Conservation (phyloP, 2,888 invertebrate genomes). For the Stenodera caucasica region DNA sequence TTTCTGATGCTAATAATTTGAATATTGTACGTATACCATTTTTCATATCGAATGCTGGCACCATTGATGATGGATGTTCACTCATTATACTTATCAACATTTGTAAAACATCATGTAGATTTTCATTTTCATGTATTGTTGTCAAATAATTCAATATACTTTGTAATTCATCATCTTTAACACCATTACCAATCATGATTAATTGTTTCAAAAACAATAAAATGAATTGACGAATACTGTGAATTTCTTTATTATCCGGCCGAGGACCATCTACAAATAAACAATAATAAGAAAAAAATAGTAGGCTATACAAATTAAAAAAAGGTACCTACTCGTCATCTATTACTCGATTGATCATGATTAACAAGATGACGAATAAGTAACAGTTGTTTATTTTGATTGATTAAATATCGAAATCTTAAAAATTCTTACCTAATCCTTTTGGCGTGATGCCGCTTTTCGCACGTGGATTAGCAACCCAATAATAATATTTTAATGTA, state of each 20-base stretch:
- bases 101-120: conserved; percentile 96
- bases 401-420: conserved; percentile 27
- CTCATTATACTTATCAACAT: conserved; percentile 97
- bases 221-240: conserved; percentile 93
- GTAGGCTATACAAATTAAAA: neutral
- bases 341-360: too few relatives aligned
- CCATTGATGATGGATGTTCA: conserved; percentile 98
- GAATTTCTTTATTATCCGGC: conserved; percentile 91
- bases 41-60: conserved; percentile 98
- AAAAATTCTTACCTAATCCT: conserved; percentile 90
- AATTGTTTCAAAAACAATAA: conserved; percentile 93
- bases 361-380: too few relatives aligned
- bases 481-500: conserved; percentile 98
- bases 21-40: conserved; percentile 96
- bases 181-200: conserved; percentile 95
- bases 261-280: conserved; percentile 82
- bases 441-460: conserved; percentile 96
- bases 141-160: conserved; percentile 97
- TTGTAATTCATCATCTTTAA: conserved; percentile 98
- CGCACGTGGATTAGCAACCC: conserved; percentile 94
- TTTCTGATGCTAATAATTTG: conserved; percentile 93
- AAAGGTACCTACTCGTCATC: too few relatives aligned
- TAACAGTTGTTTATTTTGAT: neutral
- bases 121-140: conserved; percentile 99
- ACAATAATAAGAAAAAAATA: neutral